Evolutionary conservation across 2,797 vertebrate species (phyloP).

Genomic region (Ceryle rudis): DNA sequence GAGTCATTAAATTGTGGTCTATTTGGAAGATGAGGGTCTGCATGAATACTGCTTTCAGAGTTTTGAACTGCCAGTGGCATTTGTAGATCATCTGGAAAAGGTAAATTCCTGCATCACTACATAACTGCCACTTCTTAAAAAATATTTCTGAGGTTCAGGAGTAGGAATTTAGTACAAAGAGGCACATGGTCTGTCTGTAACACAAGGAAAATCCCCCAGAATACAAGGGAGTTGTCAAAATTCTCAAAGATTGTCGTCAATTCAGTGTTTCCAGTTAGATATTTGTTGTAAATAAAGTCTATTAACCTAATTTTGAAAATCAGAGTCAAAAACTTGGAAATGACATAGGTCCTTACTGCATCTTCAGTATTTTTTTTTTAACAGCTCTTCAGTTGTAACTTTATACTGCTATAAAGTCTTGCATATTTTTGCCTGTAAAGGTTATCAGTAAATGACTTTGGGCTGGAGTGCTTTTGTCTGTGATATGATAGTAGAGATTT

Average conservation of each 20-base stretch:
- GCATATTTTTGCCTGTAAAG: not conserved
- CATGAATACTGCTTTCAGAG: not conserved
- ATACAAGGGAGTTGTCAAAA: not conserved
- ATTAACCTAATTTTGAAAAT: not conserved
- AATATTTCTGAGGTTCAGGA: not conserved
- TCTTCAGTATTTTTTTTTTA: not conserved
- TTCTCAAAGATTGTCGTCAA: not conserved
- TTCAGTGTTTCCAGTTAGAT: not conserved
- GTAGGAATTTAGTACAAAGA: not conserved
- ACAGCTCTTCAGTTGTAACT: not conserved
- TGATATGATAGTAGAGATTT: not conserved
- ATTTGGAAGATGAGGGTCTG: not conserved
- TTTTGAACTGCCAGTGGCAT: not conserved
- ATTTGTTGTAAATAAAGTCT: not conserved
- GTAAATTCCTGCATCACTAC: not conserved
- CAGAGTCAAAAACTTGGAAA: not conserved
- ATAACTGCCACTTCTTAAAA: not conserved
- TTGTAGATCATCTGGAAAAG: not conserved
- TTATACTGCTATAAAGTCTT: not conserved
- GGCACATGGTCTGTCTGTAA: not conserved
- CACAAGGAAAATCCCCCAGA: not conserved
- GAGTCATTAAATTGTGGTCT: not conserved
- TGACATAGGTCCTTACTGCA: not conserved
- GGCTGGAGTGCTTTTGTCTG: not conserved
- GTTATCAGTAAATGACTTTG: not conserved